Evolutionary conservation across 2,113 vertebrate genomes (phyloP), one percentile per base, ranked within the genome.

Genomic region (Plestiodon gilberti): DNA sequence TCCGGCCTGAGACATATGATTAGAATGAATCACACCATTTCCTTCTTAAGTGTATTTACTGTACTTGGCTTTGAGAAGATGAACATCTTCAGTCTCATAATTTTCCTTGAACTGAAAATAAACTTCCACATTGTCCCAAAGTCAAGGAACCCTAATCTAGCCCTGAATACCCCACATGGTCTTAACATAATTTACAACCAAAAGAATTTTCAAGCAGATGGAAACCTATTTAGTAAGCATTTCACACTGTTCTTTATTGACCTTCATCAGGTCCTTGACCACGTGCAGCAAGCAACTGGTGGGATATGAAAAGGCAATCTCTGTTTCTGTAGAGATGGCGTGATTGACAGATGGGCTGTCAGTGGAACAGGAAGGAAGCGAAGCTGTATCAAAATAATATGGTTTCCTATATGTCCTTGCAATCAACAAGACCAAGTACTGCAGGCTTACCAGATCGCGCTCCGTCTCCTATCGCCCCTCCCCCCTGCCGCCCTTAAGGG

Each of bases 301-400:
- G 67, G 67, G 57, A 80, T 86, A 86, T 79, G 84, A 85, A 85
- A 85, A 85, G 84, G 84, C 28, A 85, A 33, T 62, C 77, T 73
- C 67, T 86, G 57, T 80, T 86, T 86, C 84, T n/a, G 57, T 40
- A 61, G 78, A 62, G 55, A 73, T 80, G 55, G 67, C 73, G 59
- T 86, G 84, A 86, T 80, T 86, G 77, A 86, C 67, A 80, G 55
- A 73, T 86, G 65, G 76, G 67, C 65, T 86, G 77, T 55, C 67
- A 80, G 35, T 80, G 38, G 67, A 86, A 67, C 84, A 86, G 69
- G 38, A 86, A 86, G 67, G 38, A 86, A 86, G 67, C 62, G 67
- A 80, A 86, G 59, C 79, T 80, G 65, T 62, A 80, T 86, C 77
- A 62, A 85, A 86, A 86, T 73, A 80, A 80, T 79, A 86, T 73